These are phyloP conservation scores for Silurus meridionalis DNA, from an alignment of 2,113 vertebrate genomes.

Conservation along the genomic window DNA sequence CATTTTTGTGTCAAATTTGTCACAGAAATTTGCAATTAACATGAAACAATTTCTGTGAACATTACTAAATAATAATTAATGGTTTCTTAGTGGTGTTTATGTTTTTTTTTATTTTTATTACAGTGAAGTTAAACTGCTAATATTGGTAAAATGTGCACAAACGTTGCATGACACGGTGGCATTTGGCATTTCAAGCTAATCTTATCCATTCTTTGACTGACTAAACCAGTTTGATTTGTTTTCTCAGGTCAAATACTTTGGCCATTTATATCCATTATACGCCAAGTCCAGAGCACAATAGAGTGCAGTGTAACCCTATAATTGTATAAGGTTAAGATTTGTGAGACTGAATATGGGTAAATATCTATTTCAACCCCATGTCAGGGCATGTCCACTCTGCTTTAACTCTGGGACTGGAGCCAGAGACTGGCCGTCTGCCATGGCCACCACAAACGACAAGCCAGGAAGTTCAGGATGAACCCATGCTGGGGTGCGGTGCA, in stretches of 20 bases:
- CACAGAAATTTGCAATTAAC: neutral
- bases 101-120: neutral
- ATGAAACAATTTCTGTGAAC: neutral
- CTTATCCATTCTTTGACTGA: conserved; percentile 10
- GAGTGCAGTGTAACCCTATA: conserved; percentile 18
- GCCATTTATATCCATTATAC: conserved; percentile 28
- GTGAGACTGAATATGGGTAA: conserved; percentile 31
- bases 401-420: conserved; percentile 27
- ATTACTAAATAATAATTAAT: neutral
- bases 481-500: conserved; percentile 46
- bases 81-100: neutral
- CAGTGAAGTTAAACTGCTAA: too few relatives aligned
- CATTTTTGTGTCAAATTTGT: conserved; percentile 10
- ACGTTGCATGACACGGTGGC: neutral
- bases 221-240: conserved; percentile 2
- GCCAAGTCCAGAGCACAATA: neutral
- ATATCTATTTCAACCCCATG: conserved; percentile 40
- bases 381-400: conserved; percentile 36
- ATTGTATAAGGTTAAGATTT: conserved; percentile 24
- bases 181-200: neutral
- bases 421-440: conserved; percentile 39
- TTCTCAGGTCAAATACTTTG: neutral
- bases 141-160: neutral
- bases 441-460: conserved; percentile 31
- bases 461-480: conserved; percentile 37